Conservation (phyloP, 2,113 vertebrate genomes). For the Pseudolaguvia tuberculata region DNA sequence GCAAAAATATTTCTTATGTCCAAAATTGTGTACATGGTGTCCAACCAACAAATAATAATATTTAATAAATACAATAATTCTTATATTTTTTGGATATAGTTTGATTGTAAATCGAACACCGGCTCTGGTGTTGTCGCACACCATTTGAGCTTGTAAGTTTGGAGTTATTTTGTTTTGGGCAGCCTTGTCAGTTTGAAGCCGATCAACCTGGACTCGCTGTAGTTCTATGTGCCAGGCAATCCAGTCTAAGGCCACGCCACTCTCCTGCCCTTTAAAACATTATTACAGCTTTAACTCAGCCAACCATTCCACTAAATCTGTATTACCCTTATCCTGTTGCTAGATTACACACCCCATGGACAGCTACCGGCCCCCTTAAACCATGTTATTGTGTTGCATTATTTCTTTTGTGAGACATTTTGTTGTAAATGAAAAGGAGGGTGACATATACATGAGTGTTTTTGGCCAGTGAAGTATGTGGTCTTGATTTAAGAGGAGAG, state of each 20-base stretch:
- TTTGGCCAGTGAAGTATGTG: conserved; percentile 67
- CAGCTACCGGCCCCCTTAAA: conserved; percentile 69
- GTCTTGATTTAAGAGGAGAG: conserved; percentile 55
- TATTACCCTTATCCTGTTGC: conserved; percentile 56
- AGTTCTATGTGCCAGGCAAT: neutral
- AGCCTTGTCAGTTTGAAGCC: conserved; percentile 1
- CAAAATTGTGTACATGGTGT: too few relatives aligned
- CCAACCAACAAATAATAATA: too few relatives aligned
- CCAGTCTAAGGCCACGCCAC: neutral
- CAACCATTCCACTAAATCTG: conserved; percentile 51
- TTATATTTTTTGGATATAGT: too few relatives aligned
- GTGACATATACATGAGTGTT: conserved; percentile 58
- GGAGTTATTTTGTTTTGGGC: neutral
- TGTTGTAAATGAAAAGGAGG: conserved; percentile 66
- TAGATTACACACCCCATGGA: conserved; percentile 61
- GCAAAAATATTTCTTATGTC: too few relatives aligned
- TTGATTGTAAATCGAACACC: too few relatives aligned
- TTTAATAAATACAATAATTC: too few relatives aligned
- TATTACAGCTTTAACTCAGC: conserved; percentile 43
- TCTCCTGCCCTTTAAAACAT: conserved; percentile 38
- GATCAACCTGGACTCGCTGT: neutral
- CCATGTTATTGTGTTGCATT: conserved; percentile 71
- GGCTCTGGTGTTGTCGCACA: neutral
- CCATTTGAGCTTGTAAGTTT: neutral
- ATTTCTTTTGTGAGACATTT: conserved; percentile 69